Base-by-base conservation (phyloP, 2,797 vertebrate species). In the Somateria mollissima region DNA sequence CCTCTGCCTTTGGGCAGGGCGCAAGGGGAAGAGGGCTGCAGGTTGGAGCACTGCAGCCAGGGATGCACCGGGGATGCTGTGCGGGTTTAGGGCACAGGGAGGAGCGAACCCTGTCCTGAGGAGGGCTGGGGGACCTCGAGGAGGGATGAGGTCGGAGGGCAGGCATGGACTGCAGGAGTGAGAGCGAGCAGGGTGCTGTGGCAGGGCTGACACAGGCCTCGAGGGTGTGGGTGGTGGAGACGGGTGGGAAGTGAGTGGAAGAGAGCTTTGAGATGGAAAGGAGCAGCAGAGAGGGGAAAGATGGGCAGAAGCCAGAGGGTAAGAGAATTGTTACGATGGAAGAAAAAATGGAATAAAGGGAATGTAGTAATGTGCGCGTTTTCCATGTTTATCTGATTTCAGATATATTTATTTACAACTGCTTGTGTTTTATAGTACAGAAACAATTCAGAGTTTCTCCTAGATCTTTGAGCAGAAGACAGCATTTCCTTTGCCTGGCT, bases 181-280 rank as follows among this genome's bases (percentile, higher is more conserved):
- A 10, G 14, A 37, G n/a, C 15, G 24, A 62, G 47, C 36, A 27
- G 28, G 36, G 47, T 30, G 39, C 34, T 1, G 0, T 39, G 47
- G 43, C 43, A 49, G 47, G 47, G 22, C 47, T 49, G 22, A 24
- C 47, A 24, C 11, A 8, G 47, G 24, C 49, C 49, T 49, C 32
- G 49, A 51, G 49, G 54, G 24, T 4, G 2, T 28, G 8, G 21
- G 2, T 0, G 1, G 28, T 34, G 56, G 47, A 74, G 49, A 24
- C 61, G 43, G 79, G 25, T 53, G 41, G 37, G 43, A 64, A 28
- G 12, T 21, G 21, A 53, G 34, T 34, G 25, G 49, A 69, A 36
- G 43, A 57, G 51, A 71, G 43, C 10, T 30, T 2, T 34, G 27
- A 43, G 13, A 24, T 37, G 17, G 28, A 43, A 71, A 72, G 72